A percentile compares a stretch with the other conserved stretches of the same genome.
These are phyloP conservation scores for Sebastes schlegelii DNA, from an alignment of 2,113 vertebrate genomes.

Conservation along the genomic window DNA sequence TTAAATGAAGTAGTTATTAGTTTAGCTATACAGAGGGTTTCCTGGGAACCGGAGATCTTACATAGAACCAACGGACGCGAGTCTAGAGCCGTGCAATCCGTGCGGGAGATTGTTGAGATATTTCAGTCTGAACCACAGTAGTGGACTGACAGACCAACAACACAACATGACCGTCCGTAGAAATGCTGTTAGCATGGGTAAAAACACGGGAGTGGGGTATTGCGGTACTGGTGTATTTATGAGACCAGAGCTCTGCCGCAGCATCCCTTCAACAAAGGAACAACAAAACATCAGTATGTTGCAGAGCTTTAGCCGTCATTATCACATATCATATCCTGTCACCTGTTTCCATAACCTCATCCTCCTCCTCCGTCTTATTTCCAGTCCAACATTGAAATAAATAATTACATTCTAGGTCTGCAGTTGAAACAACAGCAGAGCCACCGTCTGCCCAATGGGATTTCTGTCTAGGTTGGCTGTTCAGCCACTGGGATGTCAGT, in stretches of 20 bases:
- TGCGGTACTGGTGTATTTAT: not conserved
- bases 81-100: not conserved
- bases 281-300: slow-evolving; percentile 1
- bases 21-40: not conserved
- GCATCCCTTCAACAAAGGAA: slow-evolving; percentile 9
- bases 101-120: not conserved
- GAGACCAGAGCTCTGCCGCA: not conserved
- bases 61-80: not conserved
- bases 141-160: not conserved
- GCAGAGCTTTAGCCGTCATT: not conserved
- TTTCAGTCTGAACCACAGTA: not conserved
- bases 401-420: slow-evolving; percentile 19
- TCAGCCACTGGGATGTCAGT: slow-evolving; percentile 49
- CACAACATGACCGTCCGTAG: not conserved
- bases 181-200: not conserved
- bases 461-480: slow-evolving; percentile 3
- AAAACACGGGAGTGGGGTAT: not conserved
- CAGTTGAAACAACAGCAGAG: slow-evolving; percentile 40
- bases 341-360: slow-evolving; percentile 7
- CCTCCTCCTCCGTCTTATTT: not conserved
- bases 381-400: not conserved
- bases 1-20: not conserved
- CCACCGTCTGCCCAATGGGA: slow-evolving; percentile 16
- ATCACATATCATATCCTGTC: not conserved
- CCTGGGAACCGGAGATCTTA: not conserved